Percentiles rank a stretch among this genome's conserved stretches.
Conservation (phyloP, 2,888 invertebrate genomes). For the Ochropacha duplaris region DNA sequence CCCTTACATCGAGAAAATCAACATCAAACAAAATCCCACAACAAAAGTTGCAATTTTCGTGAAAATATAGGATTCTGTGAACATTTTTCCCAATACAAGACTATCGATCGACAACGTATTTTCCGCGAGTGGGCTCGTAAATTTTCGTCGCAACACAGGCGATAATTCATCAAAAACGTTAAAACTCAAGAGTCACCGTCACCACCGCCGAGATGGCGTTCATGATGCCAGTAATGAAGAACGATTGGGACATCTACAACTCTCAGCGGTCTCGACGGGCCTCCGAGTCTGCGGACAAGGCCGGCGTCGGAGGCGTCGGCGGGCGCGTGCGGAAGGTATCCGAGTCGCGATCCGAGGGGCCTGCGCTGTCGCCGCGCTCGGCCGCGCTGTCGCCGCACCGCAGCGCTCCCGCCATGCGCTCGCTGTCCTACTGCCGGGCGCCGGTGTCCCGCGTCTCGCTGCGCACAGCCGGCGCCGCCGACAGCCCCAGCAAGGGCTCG, state of each 20-base stretch:
- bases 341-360: conserved; percentile 89
- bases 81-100: conserved; percentile 30
- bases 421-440: conserved; percentile 80
- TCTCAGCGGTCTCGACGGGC: conserved; percentile 89
- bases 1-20: conserved; percentile 36
- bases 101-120: conserved; percentile 56
- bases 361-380: conserved; percentile 85
- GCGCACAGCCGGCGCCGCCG: conserved; percentile 82
- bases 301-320: conserved; percentile 34
- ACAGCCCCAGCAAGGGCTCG: conserved; percentile 86
- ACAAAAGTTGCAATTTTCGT: conserved; percentile 30
- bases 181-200: conserved; percentile 66
- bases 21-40: conserved; percentile 33
- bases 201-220: conserved; percentile 90
- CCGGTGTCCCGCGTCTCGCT: conserved; percentile 84
- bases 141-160: conserved; percentile 46
- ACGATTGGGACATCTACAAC: conserved; percentile 96
- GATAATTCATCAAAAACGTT: conserved; percentile 70
- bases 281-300: conserved; percentile 85
- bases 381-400: conserved; percentile 84
- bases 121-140: conserved; percentile 41
- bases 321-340: conserved; percentile 87
- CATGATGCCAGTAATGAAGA: conserved; percentile 97
- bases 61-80: conserved; percentile 34
- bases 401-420: conserved; percentile 85